Conservation (phyloP, 2,888 invertebrate species). For the Mythimna ferrago region DNA sequence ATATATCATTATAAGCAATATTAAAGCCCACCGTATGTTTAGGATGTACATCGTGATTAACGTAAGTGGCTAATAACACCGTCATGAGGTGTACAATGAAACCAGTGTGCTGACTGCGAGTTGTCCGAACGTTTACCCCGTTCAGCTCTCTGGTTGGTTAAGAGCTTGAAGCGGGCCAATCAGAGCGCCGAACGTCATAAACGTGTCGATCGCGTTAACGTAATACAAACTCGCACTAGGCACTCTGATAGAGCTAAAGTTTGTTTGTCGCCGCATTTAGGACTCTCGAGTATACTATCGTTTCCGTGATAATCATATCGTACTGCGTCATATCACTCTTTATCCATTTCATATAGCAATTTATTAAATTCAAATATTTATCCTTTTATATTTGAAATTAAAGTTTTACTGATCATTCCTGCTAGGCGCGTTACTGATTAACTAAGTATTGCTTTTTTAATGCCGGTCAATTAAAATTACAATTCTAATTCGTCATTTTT, state of each 20-base stretch:
- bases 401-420: constrained; percentile 14
- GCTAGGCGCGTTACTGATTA: constrained; percentile 22
- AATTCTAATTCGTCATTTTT: constrained; percentile 1
- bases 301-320: constrained; percentile 45
- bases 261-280: constrained; percentile 21
- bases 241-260: constrained; percentile 59
- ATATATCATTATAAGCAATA: constrained; percentile 87
- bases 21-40: constrained; percentile 75
- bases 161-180: too few species aligned
- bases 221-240: constrained; percentile 49
- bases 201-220: too few species aligned
- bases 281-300: constrained; percentile 29
- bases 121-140: too few species aligned
- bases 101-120: constrained; percentile 45
- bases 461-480: constrained; percentile 32
- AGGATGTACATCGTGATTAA: constrained; percentile 66
- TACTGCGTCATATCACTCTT: constrained; percentile 48
- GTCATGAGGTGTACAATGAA: constrained; percentile 55
- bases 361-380: constrained; percentile 11
- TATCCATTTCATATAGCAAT: constrained; percentile 20
- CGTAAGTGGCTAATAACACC: constrained; percentile 63
- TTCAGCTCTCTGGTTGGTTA: too few species aligned
- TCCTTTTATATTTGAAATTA: constrained; percentile 6
- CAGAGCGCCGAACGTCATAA: too few species aligned
- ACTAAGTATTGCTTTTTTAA: constrained; percentile 14